A percentile compares a stretch with the other conserved stretches of the same genome.
phyloP scores from a whole-genome alignment of 2,113 vertebrate species.

The Campylomormyrus numenius region DNA sequence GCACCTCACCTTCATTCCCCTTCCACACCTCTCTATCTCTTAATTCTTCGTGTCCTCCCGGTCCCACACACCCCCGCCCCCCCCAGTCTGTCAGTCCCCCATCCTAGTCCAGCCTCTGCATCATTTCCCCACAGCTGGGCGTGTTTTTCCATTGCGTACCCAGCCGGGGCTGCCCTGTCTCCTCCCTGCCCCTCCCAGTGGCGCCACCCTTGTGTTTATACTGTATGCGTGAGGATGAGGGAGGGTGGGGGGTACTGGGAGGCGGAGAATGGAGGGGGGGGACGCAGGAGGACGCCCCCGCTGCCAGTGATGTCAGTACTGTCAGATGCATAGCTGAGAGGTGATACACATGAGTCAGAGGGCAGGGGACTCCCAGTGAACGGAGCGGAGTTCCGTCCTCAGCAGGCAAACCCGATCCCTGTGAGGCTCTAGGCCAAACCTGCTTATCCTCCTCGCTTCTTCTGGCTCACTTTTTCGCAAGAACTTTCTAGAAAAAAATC shows the following conservation, averaged over 20 bases:
- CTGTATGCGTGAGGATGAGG: not conserved
- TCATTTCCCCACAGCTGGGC: constrained; percentile 20
- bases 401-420: constrained; percentile 13
- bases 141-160: constrained; percentile 10
- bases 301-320: constrained; percentile 36
- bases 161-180: not conserved
- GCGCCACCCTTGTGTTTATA: not conserved
- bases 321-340: constrained; percentile 19
- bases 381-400: constrained; percentile 18
- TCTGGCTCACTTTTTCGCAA: not conserved
- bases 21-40: not conserved
- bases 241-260: constrained; percentile 1
- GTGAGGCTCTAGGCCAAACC: constrained; percentile 5
- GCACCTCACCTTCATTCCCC: not conserved
- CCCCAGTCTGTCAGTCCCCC: not conserved
- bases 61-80: not conserved
- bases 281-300: not conserved
- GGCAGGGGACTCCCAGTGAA: constrained; percentile 8
- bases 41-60: not conserved
- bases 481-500: constrained; percentile 5
- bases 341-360: constrained; percentile 25
- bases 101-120: not conserved
- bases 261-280: constrained; percentile 19
- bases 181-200: not conserved
- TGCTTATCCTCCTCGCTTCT: constrained; percentile 8